These are phyloP conservation scores for Lindbergichthys nudifrons DNA, from an alignment of 2,797 vertebrate species.

Conservation along the genomic window DNA sequence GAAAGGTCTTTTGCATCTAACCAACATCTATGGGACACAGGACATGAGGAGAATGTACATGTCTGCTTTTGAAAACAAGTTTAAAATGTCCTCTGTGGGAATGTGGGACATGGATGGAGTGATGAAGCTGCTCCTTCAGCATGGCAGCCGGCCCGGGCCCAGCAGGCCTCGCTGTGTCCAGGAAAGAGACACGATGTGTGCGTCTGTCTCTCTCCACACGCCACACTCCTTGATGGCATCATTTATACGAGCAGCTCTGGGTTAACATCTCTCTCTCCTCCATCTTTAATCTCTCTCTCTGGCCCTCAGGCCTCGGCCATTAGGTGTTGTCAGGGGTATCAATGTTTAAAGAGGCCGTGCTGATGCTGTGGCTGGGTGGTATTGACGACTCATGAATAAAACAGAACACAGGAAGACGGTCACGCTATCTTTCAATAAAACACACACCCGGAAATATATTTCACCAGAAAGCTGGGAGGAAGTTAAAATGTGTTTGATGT, in stretches of 20 bases:
- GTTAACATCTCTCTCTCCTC: conserved; percentile 16
- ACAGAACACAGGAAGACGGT: conserved; percentile 11
- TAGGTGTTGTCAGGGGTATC: conserved; percentile 68
- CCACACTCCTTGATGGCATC: conserved; percentile 48
- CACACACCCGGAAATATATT: conserved; percentile 1
- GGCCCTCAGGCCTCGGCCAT: conserved; percentile 59
- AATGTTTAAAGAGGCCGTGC: conserved; percentile 69
- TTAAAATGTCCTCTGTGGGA: conserved; percentile 28
- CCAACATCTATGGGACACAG: no score
- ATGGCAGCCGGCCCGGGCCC: conserved; percentile 49
- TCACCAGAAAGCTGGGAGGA: conserved; percentile 18
- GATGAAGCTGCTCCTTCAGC: conserved; percentile 35
- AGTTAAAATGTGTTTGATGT: conserved; percentile 46
- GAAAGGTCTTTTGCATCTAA: no score
- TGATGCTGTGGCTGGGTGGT: conserved; percentile 37
- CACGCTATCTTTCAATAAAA: conserved; percentile 11
- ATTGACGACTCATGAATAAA: conserved; percentile 36
- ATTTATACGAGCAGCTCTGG: conserved; percentile 29
- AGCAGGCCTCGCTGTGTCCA: conserved; percentile 41
- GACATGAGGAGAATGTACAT: no score
- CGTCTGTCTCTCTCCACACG: conserved; percentile 30
- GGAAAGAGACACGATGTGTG: conserved; percentile 32
- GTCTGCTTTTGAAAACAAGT: no score
- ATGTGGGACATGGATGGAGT: conserved; percentile 7
- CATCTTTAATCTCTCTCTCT: conserved; percentile 48